Evolutionary conservation across 2,113 vertebrate species (phyloP), one percentile per base, ranked within the genome.

Genomic region (Percopsis transmontana): DNA sequence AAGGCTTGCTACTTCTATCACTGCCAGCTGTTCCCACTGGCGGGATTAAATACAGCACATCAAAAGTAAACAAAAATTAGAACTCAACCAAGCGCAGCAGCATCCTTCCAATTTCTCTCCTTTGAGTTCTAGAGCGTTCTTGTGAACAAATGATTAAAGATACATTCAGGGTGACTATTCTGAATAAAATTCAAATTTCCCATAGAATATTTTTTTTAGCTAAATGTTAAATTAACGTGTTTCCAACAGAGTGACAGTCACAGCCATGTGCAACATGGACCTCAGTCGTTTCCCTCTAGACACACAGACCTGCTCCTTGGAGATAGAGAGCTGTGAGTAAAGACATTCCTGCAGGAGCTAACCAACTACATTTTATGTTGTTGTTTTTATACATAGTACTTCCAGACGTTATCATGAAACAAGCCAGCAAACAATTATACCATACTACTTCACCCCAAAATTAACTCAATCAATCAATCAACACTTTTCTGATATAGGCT

Each of bases 221-320:
- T 16, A 16, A 16, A 44, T 18, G 41, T 13, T 39, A 52, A 47
- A 14, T 51, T 44, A 10, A 21, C 57, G 9, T 70, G 45, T 48
- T 45, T 60, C 73, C 84, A 77, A 68, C 81, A 99, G 97, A 89
- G 95, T 98, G 44, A 99, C 97, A 1, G 97, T 99, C 69, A 99
- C 97, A 0, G 95, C 96, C 3, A 99, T 99, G 97, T 99, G 97
- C 86, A 99, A 98, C 85, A 99, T 99, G 97, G 96, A 99, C 86
- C 96, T 99, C 51, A 99, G 96, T 72, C 94, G 95, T 14, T 99
- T 98, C 80, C 97, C 97, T 0, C 88, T 99, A 88, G 97, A 99
- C 87, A 99, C 97, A 0, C 97, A 99, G 74, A 99, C 95, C 0
- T 99, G 96, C 80, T 99, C 97, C 0, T 88, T 99, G 62, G 97